Percentiles rank a stretch among this genome's conserved stretches.
Conservation (phyloP, 2,888 invertebrate species). For the Drosophila pseudotakahashii region DNA sequence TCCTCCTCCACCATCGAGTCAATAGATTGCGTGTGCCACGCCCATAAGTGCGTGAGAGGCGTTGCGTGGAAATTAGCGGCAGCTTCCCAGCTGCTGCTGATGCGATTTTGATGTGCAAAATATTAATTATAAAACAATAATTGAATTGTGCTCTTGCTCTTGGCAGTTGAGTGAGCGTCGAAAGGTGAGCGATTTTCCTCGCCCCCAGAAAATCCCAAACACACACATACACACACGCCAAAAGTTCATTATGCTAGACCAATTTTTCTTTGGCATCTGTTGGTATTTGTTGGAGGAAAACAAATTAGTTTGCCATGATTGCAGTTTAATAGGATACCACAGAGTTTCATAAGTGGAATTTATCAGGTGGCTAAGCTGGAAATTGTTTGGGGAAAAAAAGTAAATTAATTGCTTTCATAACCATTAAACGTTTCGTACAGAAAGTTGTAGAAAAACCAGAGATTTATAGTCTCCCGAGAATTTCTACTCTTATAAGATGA, state of each 20-base stretch:
- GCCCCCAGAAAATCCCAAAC: constrained; percentile 2
- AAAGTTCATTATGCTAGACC: constrained; percentile 65
- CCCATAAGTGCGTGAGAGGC: constrained; percentile 50
- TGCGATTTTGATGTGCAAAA: constrained; percentile 79
- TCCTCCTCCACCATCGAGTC: not conserved
- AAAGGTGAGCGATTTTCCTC: constrained; percentile 58
- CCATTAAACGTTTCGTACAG: not conserved
- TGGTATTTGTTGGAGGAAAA: constrained; percentile 29
- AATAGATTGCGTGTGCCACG: constrained; percentile 57
- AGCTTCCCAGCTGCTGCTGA: constrained; percentile 70
- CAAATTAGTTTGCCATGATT: constrained; percentile 52
- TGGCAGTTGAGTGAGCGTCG: constrained; percentile 44
- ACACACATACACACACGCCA: constrained; percentile 55
- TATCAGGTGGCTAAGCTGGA: constrained; percentile 25
- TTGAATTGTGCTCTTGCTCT: constrained; percentile 69
- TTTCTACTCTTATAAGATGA: no score
- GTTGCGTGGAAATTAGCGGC: constrained; percentile 46
- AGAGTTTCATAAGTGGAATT: constrained; percentile 25
- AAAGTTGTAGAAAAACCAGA: not conserved
- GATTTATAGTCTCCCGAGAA: not conserved
- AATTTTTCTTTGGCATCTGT: constrained; percentile 35
- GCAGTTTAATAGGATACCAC: constrained; percentile 58
- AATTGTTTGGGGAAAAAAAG: not conserved
- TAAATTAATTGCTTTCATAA: constrained; percentile 19
- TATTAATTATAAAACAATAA: constrained; percentile 80